phyloP scores from a whole-genome alignment of 2,113 vertebrate species.

The Microcebus tavaratra region DNA sequence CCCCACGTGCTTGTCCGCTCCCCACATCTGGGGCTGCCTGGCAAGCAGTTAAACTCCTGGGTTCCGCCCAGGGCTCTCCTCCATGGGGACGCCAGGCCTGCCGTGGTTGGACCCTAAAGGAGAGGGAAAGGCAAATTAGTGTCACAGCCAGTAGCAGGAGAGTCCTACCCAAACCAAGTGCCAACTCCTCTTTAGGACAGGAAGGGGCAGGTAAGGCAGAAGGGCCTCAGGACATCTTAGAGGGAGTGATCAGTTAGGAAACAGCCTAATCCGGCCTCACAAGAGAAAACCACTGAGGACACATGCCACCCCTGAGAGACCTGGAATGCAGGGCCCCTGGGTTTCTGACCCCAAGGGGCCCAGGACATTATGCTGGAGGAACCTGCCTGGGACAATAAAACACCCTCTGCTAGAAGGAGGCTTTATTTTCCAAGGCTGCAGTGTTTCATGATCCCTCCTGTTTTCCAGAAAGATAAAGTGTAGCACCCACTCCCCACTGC shows the following conservation, averaged over 20 bases:
- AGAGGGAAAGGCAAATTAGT: not conserved
- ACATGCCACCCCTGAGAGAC: not conserved
- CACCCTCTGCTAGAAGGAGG: not conserved
- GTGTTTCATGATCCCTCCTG: not conserved
- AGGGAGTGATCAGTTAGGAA: not conserved
- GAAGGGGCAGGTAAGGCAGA: not conserved
- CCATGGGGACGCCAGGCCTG: slow-evolving; percentile 38
- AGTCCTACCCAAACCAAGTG: not conserved
- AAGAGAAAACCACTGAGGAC: not conserved
- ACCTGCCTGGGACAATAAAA: not conserved
- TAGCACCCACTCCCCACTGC: not conserved
- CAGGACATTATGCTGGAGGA: not conserved
- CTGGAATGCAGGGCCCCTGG: too few relatives aligned
- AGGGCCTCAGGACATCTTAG: not conserved
- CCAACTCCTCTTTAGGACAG: not conserved
- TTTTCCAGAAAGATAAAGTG: not conserved
- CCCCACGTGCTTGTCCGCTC: not conserved
- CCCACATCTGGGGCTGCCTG: slow-evolving; percentile 20
- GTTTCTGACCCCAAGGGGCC: not conserved
- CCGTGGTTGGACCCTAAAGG: slow-evolving; percentile 59
- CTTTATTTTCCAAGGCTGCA: not conserved
- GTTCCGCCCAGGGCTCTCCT: slow-evolving; percentile 74
- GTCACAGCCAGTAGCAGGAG: not conserved
- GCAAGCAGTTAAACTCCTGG: slow-evolving; percentile 67
- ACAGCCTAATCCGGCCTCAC: accelerated